Conservation (phyloP, 2,797 vertebrate species). For the Gambusia yucatana region DNA sequence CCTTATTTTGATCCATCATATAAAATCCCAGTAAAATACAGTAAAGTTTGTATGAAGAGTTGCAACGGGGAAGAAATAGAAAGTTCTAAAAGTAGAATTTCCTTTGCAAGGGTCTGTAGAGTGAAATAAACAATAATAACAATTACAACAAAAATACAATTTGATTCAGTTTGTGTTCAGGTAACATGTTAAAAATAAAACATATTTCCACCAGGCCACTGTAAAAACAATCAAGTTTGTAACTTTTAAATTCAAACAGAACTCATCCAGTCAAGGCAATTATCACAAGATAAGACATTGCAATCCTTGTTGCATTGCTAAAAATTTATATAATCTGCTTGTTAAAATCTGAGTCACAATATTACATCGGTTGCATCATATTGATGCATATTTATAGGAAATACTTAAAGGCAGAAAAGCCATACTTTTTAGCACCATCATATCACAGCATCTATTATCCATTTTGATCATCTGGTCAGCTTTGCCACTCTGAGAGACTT, state of each 20-base stretch:
- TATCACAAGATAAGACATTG: neutral
- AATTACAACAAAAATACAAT: neutral
- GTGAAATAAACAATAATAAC: neutral
- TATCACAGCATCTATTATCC: conserved; percentile 50
- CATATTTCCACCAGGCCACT: neutral
- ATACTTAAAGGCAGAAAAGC: neutral
- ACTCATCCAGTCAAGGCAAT: neutral
- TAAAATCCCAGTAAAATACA: neutral
- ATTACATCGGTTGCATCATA: neutral
- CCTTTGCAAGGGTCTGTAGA: neutral
- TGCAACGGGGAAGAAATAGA: neutral
- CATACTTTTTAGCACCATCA: neutral
- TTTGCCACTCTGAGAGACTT: neutral
- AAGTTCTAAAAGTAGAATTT: neutral
- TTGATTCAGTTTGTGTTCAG: neutral
- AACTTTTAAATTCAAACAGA: neutral
- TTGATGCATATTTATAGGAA: conserved; percentile 3
- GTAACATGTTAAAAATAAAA: neutral
- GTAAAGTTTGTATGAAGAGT: neutral
- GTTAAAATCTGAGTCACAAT: neutral
- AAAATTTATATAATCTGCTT: neutral
- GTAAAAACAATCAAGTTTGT: neutral
- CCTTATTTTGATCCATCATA: neutral
- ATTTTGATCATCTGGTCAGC: conserved; percentile 36
- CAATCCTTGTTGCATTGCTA: neutral